A percentile compares a stretch with the other conserved stretches of the same genome.
Conservation (phyloP, 1,140 invertebrate species). For the Tetramorium alpestre region DNA sequence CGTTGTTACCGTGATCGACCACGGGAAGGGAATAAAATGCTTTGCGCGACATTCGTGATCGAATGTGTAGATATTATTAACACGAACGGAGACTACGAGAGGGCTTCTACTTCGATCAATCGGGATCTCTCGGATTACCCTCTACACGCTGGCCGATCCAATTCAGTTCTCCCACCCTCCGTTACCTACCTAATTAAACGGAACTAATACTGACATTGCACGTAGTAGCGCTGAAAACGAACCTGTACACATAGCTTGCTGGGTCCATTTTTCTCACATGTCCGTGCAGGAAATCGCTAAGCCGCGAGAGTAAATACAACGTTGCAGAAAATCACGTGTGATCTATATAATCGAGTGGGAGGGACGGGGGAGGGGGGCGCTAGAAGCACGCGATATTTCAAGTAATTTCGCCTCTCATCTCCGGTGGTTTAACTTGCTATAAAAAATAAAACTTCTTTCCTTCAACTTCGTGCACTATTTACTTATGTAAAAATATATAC, state of each 20-base stretch:
- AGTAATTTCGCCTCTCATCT: not conserved
- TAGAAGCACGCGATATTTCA: not conserved
- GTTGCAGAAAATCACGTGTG: constrained; percentile 37
- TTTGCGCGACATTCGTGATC: constrained; percentile 63
- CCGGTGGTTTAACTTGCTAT: not conserved
- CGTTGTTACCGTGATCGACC: not conserved
- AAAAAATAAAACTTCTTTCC: not conserved
- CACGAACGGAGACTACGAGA: constrained; percentile 46
- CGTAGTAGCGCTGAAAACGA: constrained; percentile 67
- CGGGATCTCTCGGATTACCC: constrained; percentile 77
- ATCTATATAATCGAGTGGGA: not conserved
- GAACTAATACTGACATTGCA: constrained; percentile 75
- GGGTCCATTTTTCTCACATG: constrained; percentile 44
- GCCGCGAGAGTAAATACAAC: constrained; percentile 33
- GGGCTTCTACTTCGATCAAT: constrained; percentile 71
- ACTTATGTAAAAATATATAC: not conserved
- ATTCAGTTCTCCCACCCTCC: constrained; percentile 63
- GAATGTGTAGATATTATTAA: constrained; percentile 80
- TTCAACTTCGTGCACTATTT: not conserved
- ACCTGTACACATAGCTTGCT: constrained; percentile 16
- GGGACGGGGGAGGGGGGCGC: not conserved
- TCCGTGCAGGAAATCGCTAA: not conserved
- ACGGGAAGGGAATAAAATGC: not conserved
- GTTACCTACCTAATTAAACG: constrained; percentile 79
- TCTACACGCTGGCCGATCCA: constrained; percentile 75